phyloP scores from a whole-genome alignment of 2,113 vertebrate species.

The Zapus hudsonius region DNA sequence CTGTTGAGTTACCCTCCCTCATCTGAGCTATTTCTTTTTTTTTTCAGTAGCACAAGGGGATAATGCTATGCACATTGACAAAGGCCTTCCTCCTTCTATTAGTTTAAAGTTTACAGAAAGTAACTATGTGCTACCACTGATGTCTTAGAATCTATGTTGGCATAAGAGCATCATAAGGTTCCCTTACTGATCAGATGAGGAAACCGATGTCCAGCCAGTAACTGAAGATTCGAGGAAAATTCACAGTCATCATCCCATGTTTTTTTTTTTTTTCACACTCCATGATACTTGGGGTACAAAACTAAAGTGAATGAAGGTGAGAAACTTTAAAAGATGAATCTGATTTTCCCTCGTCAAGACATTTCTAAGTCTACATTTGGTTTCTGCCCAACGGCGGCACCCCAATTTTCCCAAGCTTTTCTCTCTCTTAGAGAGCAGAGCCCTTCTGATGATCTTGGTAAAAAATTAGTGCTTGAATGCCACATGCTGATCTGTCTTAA shows the following conservation, averaged over 20 bases:
- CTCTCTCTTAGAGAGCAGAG: background rate
- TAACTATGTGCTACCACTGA: background rate
- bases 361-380: background rate
- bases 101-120: background rate
- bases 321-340: background rate
- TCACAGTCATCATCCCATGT: background rate
- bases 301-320: background rate
- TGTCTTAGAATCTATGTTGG: background rate
- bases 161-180: background rate
- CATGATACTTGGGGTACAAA: background rate
- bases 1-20: background rate
- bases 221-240: background rate
- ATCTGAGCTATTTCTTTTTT: background rate
- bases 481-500: background rate
- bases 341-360: too few relatives aligned
- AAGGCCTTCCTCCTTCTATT: background rate
- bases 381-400: background rate
- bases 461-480: background rate
- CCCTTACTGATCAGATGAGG: background rate
- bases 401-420: background rate
- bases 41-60: background rate
- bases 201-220: background rate
- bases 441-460: background rate
- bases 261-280: accelerated
- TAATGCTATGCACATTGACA: background rate